Evolutionary conservation across 2,797 vertebrate species (phyloP).

Genomic region (Poecilia velifera): DNA sequence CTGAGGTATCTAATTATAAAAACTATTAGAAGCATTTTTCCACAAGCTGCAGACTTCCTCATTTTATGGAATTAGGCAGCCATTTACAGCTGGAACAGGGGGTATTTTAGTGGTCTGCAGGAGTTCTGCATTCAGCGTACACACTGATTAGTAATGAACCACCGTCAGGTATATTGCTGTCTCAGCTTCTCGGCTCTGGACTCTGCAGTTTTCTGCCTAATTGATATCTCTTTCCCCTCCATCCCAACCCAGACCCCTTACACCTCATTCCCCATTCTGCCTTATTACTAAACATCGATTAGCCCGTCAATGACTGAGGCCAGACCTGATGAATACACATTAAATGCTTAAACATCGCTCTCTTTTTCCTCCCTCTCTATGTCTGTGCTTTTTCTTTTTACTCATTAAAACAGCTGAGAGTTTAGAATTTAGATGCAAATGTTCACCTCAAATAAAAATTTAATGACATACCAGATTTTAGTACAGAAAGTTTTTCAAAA

Average conservation of each 20-base stretch:
- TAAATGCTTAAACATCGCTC: constrained; percentile 60
- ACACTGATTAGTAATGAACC: constrained; percentile 81
- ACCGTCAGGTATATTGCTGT: constrained; percentile 82
- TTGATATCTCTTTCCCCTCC: constrained; percentile 79
- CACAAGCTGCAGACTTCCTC: constrained; percentile 41
- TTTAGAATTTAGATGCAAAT: constrained; percentile 13
- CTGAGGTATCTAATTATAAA: constrained; percentile 46
- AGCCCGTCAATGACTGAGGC: constrained; percentile 66
- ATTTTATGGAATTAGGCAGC: constrained; percentile 16
- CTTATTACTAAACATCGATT: constrained; percentile 85
- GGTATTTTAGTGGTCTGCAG: constrained; percentile 10
- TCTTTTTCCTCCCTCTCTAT: constrained; percentile 19
- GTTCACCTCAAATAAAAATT: constrained; percentile 26
- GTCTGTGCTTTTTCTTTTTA: constrained; percentile 13
- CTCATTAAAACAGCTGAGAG: constrained; percentile 25
- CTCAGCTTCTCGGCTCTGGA: constrained; percentile 83
- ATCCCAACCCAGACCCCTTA: constrained; percentile 57
- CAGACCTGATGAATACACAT: constrained; percentile 76
- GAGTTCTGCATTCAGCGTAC: constrained; percentile 74
- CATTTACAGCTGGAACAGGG: constrained; percentile 21
- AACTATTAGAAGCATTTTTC: constrained; percentile 34
- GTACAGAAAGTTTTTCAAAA: constrained; percentile 3
- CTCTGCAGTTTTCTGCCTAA: constrained; percentile 78
- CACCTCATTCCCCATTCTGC: constrained; percentile 83
- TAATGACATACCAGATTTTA: background rate